A percentile compares a stretch with the other conserved stretches of the same genome.
These are phyloP conservation scores for Callyntrura guangdongensis DNA, from an alignment of 2,888 invertebrate species.

Conservation along the genomic window DNA sequence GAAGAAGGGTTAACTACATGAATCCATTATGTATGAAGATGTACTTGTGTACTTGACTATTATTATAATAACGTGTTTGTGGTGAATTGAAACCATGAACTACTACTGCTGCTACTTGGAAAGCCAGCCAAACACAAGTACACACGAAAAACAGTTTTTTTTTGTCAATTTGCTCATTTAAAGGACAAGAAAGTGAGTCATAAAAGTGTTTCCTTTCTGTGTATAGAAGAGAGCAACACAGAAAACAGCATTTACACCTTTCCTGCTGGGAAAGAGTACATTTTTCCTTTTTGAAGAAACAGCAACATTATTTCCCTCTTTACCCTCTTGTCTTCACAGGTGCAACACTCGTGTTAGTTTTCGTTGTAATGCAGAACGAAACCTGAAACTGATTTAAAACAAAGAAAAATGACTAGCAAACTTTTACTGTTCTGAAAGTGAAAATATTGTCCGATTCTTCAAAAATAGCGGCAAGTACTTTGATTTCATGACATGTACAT, in stretches of 20 bases:
- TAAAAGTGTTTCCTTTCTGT: conserved; percentile 6
- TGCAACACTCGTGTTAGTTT: neutral
- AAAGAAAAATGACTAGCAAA: neutral
- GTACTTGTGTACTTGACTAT: conserved; percentile 25
- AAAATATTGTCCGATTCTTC: conserved; percentile 19
- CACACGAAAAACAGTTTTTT: conserved; percentile 3
- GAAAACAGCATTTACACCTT: neutral
- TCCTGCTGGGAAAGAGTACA: neutral
- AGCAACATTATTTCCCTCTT: neutral
- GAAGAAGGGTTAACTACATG: conserved; percentile 38
- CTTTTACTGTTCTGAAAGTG: neutral
- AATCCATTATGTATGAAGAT: conserved; percentile 52
- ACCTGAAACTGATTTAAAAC: neutral
- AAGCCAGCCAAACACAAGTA: neutral
- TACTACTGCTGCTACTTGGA: too few relatives aligned
- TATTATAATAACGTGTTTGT: conserved; percentile 1
- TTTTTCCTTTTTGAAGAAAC: neutral
- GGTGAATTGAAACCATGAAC: conserved; percentile 11
- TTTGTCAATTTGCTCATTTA: conserved; percentile 31
- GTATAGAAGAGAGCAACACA: too few relatives aligned
- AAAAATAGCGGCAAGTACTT: neutral
- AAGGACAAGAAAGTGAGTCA: conserved; percentile 40
- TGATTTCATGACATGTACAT: conserved; percentile 41
- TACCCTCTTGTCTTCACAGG: conserved; percentile 5
- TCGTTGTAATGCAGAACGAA: neutral